Base-by-base conservation (phyloP, 2,888 invertebrate genomes). In the Nomada hirtipes region DNA sequence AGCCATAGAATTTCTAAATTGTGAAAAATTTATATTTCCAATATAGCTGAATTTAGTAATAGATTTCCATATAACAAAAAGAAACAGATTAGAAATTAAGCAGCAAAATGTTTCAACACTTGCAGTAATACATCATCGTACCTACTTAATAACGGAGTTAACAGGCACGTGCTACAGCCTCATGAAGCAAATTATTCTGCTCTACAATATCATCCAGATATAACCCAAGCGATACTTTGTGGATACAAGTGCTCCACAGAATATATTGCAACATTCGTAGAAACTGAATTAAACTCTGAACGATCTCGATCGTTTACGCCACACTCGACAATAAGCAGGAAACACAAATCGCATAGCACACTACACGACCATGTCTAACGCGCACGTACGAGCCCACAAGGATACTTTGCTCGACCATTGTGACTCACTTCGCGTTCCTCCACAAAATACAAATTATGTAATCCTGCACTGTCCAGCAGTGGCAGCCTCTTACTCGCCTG, bases 361-460 rank as follows among this genome's bases (percentile, higher is more conserved):
- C 80, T 72, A 72, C 47, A 15, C 47, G 61, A 73, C 60, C 60
- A 70, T 23, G 75, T 64, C 76, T 36, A 63, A 76, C 76, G 57
- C 50, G 59, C 18, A 55, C 55, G 26, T 2, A 70, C 15, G 18
- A 59, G 68, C 26, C 73, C 76, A 57, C 44, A 55, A 69, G 47
- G 73, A 64, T 55, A 64, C 26, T 36, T 36, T 36, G 36, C 36
- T 36, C 36, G 36, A 36, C 36, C 36, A 36, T 36, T 36, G 74
- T 84, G 84, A 84, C 76, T 83, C 83, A 83, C 61, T 47, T 76
- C 53, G 26, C 53, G 57, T 71, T 29, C 79, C 9, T 20, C 18
- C 20, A 53, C 20, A 20, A n/a, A 4, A 18, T 20, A 53, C 18
- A 20, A 13, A 71, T 85, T 85, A 83, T 81, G 70, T 73, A 85